Conservation (phyloP, 2,888 invertebrate genomes). For the Malacosoma neustria region DNA sequence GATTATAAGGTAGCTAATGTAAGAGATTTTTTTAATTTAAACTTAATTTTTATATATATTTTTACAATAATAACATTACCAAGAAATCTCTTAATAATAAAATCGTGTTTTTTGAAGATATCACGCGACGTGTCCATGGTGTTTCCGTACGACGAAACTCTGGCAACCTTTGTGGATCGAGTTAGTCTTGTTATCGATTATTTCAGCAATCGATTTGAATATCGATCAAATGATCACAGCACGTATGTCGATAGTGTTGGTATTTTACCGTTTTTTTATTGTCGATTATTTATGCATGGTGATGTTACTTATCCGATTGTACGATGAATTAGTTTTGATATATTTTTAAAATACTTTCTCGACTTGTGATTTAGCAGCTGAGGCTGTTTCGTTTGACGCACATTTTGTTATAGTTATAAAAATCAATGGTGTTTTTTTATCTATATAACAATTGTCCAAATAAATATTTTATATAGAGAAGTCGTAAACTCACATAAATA, state of each 20-base stretch:
- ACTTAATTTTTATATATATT: too few species aligned
- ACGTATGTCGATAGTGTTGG: not conserved
- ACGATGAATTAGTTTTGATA: too few species aligned
- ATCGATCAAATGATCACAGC: not conserved
- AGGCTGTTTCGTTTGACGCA: not conserved
- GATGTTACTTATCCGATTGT: not conserved
- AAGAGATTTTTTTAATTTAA: too few species aligned
- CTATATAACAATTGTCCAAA: not conserved
- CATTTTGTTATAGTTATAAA: not conserved
- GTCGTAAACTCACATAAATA: not conserved
- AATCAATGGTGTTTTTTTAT: not conserved
- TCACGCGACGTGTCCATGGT: conserved; percentile 8
- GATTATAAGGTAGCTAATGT: too few species aligned
- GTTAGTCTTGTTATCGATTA: not conserved
- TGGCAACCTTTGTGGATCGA: conserved; percentile 13
- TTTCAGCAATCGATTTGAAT: too few species aligned
- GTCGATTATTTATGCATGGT: not conserved
- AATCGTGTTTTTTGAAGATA: too few species aligned
- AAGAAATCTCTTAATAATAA: too few species aligned
- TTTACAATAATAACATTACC: too few species aligned
- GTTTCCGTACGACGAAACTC: conserved; percentile 17
- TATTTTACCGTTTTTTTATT: not conserved
- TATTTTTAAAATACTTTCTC: too few species aligned
- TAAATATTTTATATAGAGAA: not conserved
- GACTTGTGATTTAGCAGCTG: too few species aligned